Conservation (phyloP, 2,113 vertebrate species). For the Arizona elegans region DNA sequence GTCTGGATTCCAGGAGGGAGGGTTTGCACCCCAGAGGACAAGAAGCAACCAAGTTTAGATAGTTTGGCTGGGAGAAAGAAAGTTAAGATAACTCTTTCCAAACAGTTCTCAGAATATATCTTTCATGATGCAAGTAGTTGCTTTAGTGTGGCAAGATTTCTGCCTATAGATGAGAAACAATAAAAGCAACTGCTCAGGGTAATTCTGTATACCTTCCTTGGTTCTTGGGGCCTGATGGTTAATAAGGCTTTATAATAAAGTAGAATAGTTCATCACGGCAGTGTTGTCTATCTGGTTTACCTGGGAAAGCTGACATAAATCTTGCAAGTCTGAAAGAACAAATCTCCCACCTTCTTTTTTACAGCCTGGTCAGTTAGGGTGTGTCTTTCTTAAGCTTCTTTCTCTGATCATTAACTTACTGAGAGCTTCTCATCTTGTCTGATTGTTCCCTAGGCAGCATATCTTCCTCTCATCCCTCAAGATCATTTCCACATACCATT, state of each 20-base stretch:
- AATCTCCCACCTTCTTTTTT: not conserved
- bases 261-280: not conserved
- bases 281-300: not conserved
- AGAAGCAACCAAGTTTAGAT: no score
- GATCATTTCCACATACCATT: not conserved
- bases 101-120: no score
- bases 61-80: no score
- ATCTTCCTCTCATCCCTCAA: not conserved
- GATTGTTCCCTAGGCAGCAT: not conserved
- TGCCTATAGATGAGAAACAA: no score
- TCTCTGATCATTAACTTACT: not conserved
- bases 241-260: not conserved
- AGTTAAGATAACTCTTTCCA: no score
- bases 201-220: not conserved
- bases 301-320: not conserved
- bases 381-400: not conserved
- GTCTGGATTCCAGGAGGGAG: no score
- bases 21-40: no score
- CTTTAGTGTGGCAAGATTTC: not conserved
- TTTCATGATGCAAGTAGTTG: no score
- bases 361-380: not conserved
- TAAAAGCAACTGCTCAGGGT: no score
- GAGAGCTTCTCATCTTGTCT: not conserved
- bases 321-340: no score
- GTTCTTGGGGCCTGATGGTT: not conserved